These are phyloP conservation scores for Trissolcus brochymenae DNA, from an alignment of 2,888 invertebrate species.

Conservation along the genomic window DNA sequence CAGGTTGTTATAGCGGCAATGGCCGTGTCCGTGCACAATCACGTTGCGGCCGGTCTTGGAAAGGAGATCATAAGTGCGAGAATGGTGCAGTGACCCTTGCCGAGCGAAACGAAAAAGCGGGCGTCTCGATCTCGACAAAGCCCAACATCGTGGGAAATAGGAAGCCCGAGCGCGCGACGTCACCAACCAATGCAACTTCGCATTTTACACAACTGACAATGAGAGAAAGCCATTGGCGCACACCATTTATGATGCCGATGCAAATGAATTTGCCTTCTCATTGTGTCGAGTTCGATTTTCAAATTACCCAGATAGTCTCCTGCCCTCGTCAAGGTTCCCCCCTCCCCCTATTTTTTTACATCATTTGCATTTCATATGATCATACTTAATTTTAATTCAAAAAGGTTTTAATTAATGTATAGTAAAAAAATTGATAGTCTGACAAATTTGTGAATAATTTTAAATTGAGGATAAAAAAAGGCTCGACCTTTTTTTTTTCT, in stretches of 20 bases:
- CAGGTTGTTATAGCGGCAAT: slow-evolving; percentile 40
- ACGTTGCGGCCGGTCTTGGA: slow-evolving; percentile 48
- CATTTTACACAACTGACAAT: slow-evolving; percentile 54
- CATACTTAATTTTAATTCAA: too few species aligned
- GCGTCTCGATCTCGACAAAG: slow-evolving; percentile 63
- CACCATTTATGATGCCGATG: slow-evolving; percentile 16
- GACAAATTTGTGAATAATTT: neutral
- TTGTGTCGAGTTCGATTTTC: slow-evolving; percentile 15
- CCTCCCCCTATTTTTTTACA: too few species aligned
- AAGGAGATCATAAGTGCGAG: slow-evolving; percentile 57
- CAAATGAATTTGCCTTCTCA: slow-evolving; percentile 34
- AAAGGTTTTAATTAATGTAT: neutral
- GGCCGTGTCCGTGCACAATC: slow-evolving; percentile 56
- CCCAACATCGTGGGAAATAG: slow-evolving; percentile 70
- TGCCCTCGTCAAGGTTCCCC: too few species aligned
- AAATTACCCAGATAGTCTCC: neutral
- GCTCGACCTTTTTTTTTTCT: neutral
- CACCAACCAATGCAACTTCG: slow-evolving; percentile 35
- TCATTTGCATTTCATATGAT: too few species aligned
- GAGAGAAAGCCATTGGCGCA: slow-evolving; percentile 27
- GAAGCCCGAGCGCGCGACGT: slow-evolving; percentile 61
- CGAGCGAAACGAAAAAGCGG: slow-evolving; percentile 58
- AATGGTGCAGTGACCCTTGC: slow-evolving; percentile 58
- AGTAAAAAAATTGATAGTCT: neutral
- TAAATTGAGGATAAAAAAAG: neutral